Base-by-base conservation (phyloP, 2,113 vertebrate species). In the Tenebrosternarchus preto region DNA sequence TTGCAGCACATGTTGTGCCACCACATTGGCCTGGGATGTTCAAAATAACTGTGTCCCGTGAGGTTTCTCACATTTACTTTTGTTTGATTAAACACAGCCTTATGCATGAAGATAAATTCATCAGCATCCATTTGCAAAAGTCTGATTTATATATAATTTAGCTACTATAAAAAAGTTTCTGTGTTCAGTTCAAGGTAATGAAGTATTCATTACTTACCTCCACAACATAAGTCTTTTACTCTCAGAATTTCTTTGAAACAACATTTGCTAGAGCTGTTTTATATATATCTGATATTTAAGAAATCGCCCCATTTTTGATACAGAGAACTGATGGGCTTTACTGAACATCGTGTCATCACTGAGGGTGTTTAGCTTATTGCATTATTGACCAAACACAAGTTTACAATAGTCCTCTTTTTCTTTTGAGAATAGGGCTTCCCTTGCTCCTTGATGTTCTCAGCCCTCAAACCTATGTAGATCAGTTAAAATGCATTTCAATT, bases 61-160 rank as follows among this genome's bases (percentile, higher is more conserved):
- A 59, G 19, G 19, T 0, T n/a, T 4, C 56, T 5, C 56, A 19
- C 7, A 4, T 22, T 59, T 59, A 22, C 56, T 59, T n/a, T 59
- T 59, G 19, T 59, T 22, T 8, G 6, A 8, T 20, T 20, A 4
- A 59, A 59, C 56, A 20, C 56, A n/a, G 56, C 56, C 56, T 59
- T 22, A 59, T 59, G 20, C 22, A 20, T 1, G 56, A n/a, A 59
- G 56, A 59, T 20, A 59, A 59, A 22, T n/a, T 59, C 56, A 59
- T 59, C 56, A 59, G 56, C 56, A n/a, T 59, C 56, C 56, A 59
- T 59, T 59, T 59, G 56, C 56, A 50, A 59, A 59, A 59, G 20
- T 59, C 56, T 59, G 56, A n/a, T 59, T 20, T n/a, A n/a, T 20
- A 59, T n/a, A 20, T 59, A n/a, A n/a, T n/a, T n/a, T n/a, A n/a